Conservation (phyloP, 2,113 vertebrate genomes). For the Mesoclemmys tuberculata region DNA sequence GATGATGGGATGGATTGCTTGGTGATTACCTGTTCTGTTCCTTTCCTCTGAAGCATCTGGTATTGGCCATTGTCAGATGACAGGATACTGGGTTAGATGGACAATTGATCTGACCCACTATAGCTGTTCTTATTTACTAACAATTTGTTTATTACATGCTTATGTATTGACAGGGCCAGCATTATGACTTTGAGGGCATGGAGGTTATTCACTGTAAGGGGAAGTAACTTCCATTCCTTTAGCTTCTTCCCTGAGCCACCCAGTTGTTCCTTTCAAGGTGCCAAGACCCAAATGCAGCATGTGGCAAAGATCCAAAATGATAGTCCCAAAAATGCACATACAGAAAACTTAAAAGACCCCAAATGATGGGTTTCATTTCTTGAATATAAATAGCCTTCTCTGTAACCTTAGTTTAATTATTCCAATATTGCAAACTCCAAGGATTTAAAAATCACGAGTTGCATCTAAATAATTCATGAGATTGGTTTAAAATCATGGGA, state of each 20-base stretch:
- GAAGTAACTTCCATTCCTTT: background rate
- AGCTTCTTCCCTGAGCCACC: background rate
- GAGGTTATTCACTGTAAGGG: background rate
- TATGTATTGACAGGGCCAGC: accelerated
- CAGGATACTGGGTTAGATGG: no score
- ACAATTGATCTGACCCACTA: no score
- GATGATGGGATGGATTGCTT: no score
- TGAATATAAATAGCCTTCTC: background rate
- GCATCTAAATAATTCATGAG: background rate
- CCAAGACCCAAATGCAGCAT: background rate
- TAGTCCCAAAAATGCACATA: background rate
- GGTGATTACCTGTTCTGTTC: no score
- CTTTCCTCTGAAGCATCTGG: no score
- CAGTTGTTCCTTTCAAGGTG: background rate
- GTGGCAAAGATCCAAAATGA: background rate
- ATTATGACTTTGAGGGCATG: background rate
- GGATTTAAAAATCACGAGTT: background rate
- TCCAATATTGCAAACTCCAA: background rate
- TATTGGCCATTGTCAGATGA: no score
- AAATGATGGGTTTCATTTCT: background rate
- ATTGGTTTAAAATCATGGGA: background rate
- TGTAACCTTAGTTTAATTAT: background rate
- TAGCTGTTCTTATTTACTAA: no score
- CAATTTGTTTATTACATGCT: background rate
- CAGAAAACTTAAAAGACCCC: background rate